Evolutionary conservation across 2,113 vertebrate genomes (phyloP).

Genomic region (Limanda limanda): DNA sequence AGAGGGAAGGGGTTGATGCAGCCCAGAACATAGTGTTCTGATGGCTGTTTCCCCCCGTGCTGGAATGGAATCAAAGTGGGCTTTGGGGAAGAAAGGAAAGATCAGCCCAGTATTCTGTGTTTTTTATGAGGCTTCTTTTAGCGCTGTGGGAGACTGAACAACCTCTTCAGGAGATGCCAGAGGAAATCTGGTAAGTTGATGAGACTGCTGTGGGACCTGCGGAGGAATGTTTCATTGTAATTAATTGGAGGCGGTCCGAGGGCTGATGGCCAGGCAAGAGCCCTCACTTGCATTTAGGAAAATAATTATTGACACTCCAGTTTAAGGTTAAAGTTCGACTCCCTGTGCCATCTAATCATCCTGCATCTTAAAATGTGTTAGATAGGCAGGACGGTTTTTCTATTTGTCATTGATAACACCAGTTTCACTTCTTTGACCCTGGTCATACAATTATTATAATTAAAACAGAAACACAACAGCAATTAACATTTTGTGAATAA

Average conservation of each 20-base stretch:
- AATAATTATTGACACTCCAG: background rate
- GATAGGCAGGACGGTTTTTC: too few species aligned
- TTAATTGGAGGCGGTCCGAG: background rate
- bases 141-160: slow-evolving; percentile 42
- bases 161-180: slow-evolving; percentile 51
- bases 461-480: too few species aligned
- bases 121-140: slow-evolving; percentile 35
- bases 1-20: slow-evolving; percentile 20
- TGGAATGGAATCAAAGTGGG: slow-evolving; percentile 60
- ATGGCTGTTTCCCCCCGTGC: slow-evolving; percentile 48
- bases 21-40: slow-evolving; percentile 73
- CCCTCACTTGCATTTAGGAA: background rate
- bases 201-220: slow-evolving; percentile 21
- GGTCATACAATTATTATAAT: too few species aligned
- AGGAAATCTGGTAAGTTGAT: slow-evolving; percentile 18
- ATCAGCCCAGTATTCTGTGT: slow-evolving; percentile 27
- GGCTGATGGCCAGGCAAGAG: background rate
- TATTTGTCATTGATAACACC: too few species aligned
- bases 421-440: too few species aligned
- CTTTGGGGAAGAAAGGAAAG: slow-evolving; percentile 59
- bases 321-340: slow-evolving; percentile 8
- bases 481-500: too few species aligned
- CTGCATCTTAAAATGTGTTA: background rate
- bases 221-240: slow-evolving; percentile 21
- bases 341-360: background rate